phyloP scores from a whole-genome alignment of 1,140 invertebrate species.

The Lethocerus indicus region DNA sequence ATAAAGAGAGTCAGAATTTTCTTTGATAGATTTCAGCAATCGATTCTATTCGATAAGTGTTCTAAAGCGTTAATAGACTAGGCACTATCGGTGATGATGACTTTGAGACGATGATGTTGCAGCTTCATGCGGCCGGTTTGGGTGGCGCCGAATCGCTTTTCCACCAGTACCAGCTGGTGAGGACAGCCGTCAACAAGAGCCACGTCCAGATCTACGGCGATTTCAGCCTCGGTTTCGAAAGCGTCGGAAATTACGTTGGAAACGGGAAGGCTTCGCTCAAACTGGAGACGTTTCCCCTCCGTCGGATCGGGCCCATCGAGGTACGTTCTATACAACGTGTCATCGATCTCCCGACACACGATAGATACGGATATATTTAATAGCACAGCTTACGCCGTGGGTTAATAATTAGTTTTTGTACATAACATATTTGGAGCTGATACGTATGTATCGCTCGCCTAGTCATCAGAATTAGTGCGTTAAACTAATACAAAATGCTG shows the following conservation, averaged over 20 bases:
- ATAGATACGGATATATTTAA: not conserved
- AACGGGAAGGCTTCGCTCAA: too few species aligned
- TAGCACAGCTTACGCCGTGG: not conserved
- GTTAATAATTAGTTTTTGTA: not conserved
- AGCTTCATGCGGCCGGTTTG: not conserved
- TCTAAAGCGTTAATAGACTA: not conserved
- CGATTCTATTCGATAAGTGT: not conserved
- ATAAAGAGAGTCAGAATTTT: not conserved
- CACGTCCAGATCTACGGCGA: slow-evolving; percentile 8
- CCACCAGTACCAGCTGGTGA: slow-evolving; percentile 1
- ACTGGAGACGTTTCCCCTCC: too few species aligned
- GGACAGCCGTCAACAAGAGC: slow-evolving; percentile 1
- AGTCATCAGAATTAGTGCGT: not conserved
- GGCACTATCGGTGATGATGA: not conserved
- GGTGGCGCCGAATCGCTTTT: slow-evolving; percentile 2
- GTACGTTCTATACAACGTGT: not conserved
- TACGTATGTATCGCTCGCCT: too few species aligned
- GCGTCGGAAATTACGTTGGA: not conserved
- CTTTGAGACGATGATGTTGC: not conserved
- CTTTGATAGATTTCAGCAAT: not conserved
- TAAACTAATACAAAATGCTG: not conserved
- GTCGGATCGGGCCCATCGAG: too few species aligned
- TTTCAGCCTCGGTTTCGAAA: not conserved
- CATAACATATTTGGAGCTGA: not conserved
- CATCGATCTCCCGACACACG: not conserved